Evolutionary conservation across 2,888 invertebrate genomes (phyloP), one percentile per base, ranked within the genome.

Genomic region (Aquatica leii): DNA sequence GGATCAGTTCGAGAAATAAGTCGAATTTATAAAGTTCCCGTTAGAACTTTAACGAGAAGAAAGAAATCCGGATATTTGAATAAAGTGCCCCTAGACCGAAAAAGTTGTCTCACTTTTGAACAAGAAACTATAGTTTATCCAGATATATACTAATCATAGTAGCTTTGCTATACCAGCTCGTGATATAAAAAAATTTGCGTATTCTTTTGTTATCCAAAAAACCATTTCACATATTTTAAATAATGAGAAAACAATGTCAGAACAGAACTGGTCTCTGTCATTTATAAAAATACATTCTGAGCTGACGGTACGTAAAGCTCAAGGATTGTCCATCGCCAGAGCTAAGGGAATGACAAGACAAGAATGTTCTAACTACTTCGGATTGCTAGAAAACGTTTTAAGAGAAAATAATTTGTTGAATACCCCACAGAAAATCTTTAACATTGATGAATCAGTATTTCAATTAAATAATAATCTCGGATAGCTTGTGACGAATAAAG

Each of bases 81-180:
- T 62, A 62, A 64, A 64, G 49, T 59, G 59, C 48, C 31, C 31
- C 31, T 31, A 6, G 31, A 31, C 31, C 31, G 4, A 9, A 31
- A 31, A 31, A 31, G 31, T 9, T 31, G 31, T 50, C 64, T 59
- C 55, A 64, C 9, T 55, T 9, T 41, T 43, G 64, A 56, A 64
- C 59, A 64, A 50, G 59, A 64, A 64, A 50, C 49, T 46, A 64
- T n/a, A n/a, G n/a, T 59, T 59, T 56, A 64, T 54, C 37, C 59
- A 59, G 11, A 58, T 58, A 58, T 41, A 58, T 62, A 52, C 58
- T 14, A 52, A 58, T 43, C 49, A 62, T 58, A 58, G 52, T 53
- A 58, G 57, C 24, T n/a, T n/a, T n/a, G n/a, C n/a, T n/a, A n/a
- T n/a, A n/a, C 48, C 62, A 62, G 53, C 58, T 57, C 62, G 57